Base-by-base conservation (phyloP, 1,140 invertebrate genomes). In the Mesaphorura yosii region DNA sequence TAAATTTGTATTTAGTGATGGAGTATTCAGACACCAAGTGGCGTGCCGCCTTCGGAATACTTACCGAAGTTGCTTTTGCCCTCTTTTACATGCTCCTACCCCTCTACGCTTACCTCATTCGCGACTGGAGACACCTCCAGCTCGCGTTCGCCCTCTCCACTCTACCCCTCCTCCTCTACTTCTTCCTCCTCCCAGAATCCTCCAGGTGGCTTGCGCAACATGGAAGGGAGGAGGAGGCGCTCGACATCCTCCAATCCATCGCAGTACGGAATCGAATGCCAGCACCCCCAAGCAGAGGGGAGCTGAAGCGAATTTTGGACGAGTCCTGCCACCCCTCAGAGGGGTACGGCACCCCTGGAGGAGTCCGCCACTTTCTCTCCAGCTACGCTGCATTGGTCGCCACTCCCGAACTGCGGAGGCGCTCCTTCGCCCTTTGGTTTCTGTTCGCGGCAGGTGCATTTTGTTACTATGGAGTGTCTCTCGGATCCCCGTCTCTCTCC, bases 171-270 rank as follows among this genome's bases (percentile, higher is more conserved):
- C 69, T 83, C 25, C 64, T 70, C 45, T 67, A 81, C 53, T 83
- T 78, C 77, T 84, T 71, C n/a, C 70, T 87, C 19, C 69, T 88
- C 23, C 86, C 86, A 4, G 86, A 90, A 75, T 88, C 85, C 3
- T 85, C 86, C 14, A 74, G 85, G 58, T 90, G 86, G 86, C 69
- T 90, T 19, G 66, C 88, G 26, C 79, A 81, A 26, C 77, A 84
- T 66, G 83, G 83, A 40, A 75, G 77, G 58, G 73, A 75, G 3
- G 73, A 79, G 44, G 78, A 83, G 72, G 82, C 84, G 0, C 74
- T 79, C 57, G 66, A 66, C 40, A 80, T 86, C 51, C 67, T 90
- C 45, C 67, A 78, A 64, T 73, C 74, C 59, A 84, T 83, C 3
- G 81, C 83, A 10, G 66, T 60, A 47, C 65, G 58, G 3, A 76